These are phyloP conservation scores for Lucifuga dentata DNA, from an alignment of 2,113 vertebrate genomes.

Conservation along the genomic window DNA sequence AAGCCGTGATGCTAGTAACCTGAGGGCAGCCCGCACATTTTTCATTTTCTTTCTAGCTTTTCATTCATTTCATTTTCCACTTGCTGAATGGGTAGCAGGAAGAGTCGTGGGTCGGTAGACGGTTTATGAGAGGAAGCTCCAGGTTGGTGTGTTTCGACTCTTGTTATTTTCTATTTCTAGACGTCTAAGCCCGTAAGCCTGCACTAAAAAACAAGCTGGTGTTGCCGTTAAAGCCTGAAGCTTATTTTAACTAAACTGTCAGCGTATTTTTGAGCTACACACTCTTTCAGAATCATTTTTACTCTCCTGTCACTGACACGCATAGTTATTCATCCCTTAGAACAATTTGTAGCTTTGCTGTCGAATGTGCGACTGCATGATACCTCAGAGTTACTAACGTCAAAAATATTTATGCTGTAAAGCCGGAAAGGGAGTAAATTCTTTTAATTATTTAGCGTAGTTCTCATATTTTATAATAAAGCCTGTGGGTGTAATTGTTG, in stretches of 20 bases:
- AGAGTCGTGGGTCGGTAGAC: not conserved
- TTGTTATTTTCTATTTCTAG: slow-evolving; percentile 38
- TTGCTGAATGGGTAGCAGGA: not conserved
- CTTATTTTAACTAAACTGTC: not conserved
- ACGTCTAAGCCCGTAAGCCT: slow-evolving; percentile 59
- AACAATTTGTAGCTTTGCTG: not conserved
- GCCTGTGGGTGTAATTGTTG: no score
- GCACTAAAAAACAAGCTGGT: slow-evolving; percentile 24
- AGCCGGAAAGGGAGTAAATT: no score
- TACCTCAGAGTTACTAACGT: no score
- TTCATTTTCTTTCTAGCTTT: not conserved
- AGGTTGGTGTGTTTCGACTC: slow-evolving; percentile 54
- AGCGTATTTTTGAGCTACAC: no score
- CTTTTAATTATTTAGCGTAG: no score
- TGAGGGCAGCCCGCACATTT: not conserved
- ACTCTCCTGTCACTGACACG: not conserved
- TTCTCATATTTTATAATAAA: no score
- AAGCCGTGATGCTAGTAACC: slow-evolving; percentile 21
- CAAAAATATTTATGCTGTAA: no score
- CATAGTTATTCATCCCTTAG: not conserved
- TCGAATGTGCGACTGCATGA: not conserved
- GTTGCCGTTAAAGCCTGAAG: not conserved
- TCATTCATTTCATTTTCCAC: not conserved
- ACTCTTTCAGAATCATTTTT: no score
- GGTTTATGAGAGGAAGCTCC: slow-evolving; percentile 49